Conservation (phyloP, 1,140 invertebrate genomes). For the Bemisia tabaci region DNA sequence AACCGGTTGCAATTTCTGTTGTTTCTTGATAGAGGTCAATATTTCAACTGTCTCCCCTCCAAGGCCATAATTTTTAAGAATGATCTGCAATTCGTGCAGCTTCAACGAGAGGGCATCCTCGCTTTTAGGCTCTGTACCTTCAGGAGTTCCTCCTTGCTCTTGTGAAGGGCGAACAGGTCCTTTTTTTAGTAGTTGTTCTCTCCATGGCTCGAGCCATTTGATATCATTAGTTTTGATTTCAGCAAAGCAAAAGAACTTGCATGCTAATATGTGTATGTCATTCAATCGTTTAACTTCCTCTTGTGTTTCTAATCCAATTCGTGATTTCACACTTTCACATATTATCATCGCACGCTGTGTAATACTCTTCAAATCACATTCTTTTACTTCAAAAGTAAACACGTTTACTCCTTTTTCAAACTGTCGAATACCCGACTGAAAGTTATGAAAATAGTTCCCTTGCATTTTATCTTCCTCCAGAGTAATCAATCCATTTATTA, state of each 20-base stretch:
- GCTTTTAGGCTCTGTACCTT: not conserved
- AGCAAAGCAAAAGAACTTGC: not conserved
- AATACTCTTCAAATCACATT: not conserved
- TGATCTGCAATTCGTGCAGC: conserved; percentile 3
- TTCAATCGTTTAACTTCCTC: not conserved
- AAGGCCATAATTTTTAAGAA: not conserved
- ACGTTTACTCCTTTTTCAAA: no score
- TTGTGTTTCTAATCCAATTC: no score
- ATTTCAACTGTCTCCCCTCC: not conserved
- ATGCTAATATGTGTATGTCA: not conserved
- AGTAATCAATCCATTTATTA: no score
- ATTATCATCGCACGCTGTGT: not conserved
- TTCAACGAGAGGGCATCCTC: not conserved
- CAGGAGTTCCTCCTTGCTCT: not conserved
- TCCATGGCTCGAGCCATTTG: not conserved
- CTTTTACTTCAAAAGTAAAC: not conserved
- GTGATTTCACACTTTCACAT: not conserved
- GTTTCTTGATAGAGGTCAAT: not conserved
- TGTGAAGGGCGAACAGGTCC: not conserved
- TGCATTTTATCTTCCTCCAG: no score
- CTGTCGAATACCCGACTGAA: no score
- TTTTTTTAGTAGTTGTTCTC: conserved; percentile 1
- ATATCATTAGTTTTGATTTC: not conserved
- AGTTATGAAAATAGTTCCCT: no score
- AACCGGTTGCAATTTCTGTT: conserved; percentile 10